Evolutionary conservation across 2,113 vertebrate species (phyloP).

Genomic region (human (Homo sapiens)): DNA sequence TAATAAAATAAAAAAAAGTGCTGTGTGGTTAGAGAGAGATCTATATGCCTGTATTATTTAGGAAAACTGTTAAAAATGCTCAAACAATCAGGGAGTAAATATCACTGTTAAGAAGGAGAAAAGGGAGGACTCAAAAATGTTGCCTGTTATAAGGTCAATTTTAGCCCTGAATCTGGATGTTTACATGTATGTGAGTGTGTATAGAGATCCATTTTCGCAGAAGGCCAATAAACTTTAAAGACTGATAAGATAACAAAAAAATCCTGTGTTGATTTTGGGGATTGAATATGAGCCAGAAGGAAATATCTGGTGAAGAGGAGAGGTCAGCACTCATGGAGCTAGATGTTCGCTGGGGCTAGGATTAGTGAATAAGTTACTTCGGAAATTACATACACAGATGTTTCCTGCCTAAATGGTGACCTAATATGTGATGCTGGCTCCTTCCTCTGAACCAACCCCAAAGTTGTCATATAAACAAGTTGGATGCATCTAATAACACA

Average conservation of each 20-base stretch:
- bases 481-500: neutral
- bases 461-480: slow-evolving; percentile 29
- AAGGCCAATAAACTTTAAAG: neutral
- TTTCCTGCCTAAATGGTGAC: slow-evolving; percentile 62
- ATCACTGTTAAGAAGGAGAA: neutral
- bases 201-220: neutral
- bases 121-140: neutral
- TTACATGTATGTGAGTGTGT: neutral
- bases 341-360: neutral
- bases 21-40: neutral
- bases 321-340: neutral
- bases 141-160: neutral
- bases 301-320: slow-evolving; percentile 37
- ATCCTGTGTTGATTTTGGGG: slow-evolving; percentile 30
- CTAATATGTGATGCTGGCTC: slow-evolving; percentile 21
- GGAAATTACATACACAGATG: slow-evolving; percentile 61
- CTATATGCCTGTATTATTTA: neutral
- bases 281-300: slow-evolving; percentile 7
- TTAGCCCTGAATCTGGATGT: neutral
- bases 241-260: slow-evolving; percentile 31
- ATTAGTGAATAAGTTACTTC: neutral
- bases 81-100: neutral
- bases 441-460: neutral
- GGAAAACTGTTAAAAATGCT: neutral
- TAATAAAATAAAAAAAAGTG: neutral